Evolutionary conservation across 2,113 vertebrate genomes (phyloP).

Genomic region (Diadophis punctatus): DNA sequence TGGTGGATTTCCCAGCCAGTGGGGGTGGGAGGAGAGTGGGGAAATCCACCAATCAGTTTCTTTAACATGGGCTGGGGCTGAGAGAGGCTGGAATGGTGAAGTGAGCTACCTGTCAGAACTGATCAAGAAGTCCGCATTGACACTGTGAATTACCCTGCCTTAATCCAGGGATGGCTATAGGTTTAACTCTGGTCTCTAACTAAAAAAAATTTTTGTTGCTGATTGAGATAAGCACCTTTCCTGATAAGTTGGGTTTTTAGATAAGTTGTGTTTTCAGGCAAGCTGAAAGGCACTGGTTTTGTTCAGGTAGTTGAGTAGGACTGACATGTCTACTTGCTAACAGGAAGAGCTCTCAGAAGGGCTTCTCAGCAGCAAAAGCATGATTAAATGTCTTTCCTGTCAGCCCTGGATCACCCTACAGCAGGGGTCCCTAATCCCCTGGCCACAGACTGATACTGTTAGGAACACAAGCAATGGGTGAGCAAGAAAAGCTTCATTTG

Average conservation of each 20-base stretch:
- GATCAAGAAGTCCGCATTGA: background rate
- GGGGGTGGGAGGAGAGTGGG: too few species aligned
- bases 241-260: background rate
- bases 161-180: background rate
- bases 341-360: background rate
- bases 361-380: background rate
- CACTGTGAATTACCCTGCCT: background rate
- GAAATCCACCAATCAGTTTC: background rate
- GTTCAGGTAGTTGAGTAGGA: background rate
- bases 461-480: too few species aligned
- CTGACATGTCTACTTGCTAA: background rate
- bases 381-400: background rate
- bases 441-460: background rate
- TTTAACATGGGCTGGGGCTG: background rate
- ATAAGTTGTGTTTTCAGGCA: background rate
- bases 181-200: background rate
- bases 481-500: too few species aligned
- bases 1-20: background rate
- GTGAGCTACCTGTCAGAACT: background rate
- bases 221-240: background rate
- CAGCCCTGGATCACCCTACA: background rate
- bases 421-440: background rate
- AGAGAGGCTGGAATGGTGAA: background rate
- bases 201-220: background rate
- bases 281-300: background rate